Conservation (phyloP, 2,888 invertebrate species). For the Seira sanloemensis region DNA sequence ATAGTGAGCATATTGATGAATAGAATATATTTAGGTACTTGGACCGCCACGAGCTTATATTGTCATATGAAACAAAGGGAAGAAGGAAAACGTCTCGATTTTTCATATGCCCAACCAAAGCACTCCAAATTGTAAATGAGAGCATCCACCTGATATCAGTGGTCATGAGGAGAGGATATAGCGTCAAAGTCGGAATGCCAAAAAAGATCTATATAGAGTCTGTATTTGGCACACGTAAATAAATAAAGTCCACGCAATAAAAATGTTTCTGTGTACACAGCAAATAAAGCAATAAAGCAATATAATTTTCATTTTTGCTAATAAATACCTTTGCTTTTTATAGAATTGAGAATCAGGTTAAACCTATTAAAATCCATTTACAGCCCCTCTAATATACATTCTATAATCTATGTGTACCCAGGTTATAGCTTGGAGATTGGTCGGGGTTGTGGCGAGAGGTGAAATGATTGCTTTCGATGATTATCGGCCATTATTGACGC, state of each 20-base stretch:
- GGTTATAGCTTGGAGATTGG: neutral
- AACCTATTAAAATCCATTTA: constrained; percentile 43
- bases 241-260: neutral
- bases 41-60: too few species aligned
- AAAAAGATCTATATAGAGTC: too few species aligned
- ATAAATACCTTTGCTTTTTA: neutral
- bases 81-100: too few species aligned
- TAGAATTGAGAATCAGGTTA: constrained; percentile 47
- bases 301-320: neutral
- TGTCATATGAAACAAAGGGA: too few species aligned
- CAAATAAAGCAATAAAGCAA: neutral
- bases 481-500: neutral
- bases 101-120: too few species aligned
- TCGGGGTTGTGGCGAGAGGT: neutral
- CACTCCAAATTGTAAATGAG: too few species aligned
- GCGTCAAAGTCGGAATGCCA: too few species aligned
- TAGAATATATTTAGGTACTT: too few species aligned
- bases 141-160: too few species aligned
- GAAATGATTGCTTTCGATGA: neutral
- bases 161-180: too few species aligned
- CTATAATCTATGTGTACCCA: neutral
- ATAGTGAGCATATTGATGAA: neutral
- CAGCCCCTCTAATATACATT: neutral
- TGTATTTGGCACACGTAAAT: neutral
- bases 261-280: neutral